These are phyloP conservation scores for Scaptomyza polygonia DNA, from an alignment of 2,888 invertebrate species.

Conservation along the genomic window DNA sequence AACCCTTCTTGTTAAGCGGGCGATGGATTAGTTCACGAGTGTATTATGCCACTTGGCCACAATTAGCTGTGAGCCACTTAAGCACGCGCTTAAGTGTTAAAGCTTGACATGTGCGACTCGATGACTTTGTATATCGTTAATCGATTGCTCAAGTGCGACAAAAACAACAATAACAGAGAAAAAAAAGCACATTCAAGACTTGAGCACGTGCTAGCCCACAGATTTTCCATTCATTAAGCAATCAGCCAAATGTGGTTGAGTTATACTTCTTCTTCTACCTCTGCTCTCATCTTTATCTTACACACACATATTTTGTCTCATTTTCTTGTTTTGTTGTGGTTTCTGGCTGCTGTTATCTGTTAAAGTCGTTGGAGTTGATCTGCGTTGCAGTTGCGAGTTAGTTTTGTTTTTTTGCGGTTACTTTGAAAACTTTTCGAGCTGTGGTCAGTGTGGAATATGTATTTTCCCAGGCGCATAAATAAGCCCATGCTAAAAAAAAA, in stretches of 20 bases:
- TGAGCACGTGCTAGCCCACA: conserved; percentile 66
- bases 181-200: conserved; percentile 63
- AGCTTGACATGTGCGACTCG: conserved; percentile 44
- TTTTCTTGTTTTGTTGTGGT: conserved; percentile 10
- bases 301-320: not conserved
- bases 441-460: conserved; percentile 67
- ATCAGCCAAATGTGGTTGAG: conserved; percentile 52
- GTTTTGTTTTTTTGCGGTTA: conserved; percentile 35
- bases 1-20: not conserved
- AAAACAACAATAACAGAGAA: conserved; percentile 1
- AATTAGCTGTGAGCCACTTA: conserved; percentile 60
- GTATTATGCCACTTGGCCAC: conserved; percentile 38
- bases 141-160: conserved; percentile 43
- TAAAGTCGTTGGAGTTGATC: conserved; percentile 47
- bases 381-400: conserved; percentile 26
- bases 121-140: conserved; percentile 43
- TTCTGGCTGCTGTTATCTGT: conserved; percentile 41
- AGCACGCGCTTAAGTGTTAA: conserved; percentile 48
- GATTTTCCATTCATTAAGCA: conserved; percentile 75
- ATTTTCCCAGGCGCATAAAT: conserved; percentile 80
- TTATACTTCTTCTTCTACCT: conserved; percentile 20
- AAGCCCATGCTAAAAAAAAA: conserved; percentile 45
- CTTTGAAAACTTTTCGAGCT: conserved; percentile 43
- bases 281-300: conserved; percentile 14
- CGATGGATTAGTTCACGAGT: not conserved